A percentile compares a stretch with the other conserved stretches of the same genome.
These are phyloP conservation scores for Drosophila mojavensis DNA, from an alignment of 1,140 invertebrate genomes.

Conservation along the genomic window DNA sequence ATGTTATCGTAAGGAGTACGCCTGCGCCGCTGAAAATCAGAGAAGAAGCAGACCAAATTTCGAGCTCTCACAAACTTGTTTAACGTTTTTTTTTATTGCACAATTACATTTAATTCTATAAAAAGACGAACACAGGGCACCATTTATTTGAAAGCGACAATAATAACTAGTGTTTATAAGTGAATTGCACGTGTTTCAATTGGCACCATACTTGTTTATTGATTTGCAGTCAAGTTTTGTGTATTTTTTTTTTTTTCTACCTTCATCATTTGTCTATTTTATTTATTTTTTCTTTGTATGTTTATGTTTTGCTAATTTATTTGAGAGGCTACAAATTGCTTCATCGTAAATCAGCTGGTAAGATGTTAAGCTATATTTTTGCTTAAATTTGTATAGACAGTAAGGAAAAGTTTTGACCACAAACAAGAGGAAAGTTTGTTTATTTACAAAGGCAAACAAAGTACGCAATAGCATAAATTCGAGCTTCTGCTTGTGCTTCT, in stretches of 20 bases:
- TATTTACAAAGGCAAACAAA: slow-evolving; percentile 11
- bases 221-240: slow-evolving; percentile 35
- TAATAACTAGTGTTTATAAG: slow-evolving; percentile 41
- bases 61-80: slow-evolving; percentile 46
- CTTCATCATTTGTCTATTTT: background rate
- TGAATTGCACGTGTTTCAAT: slow-evolving; percentile 40
- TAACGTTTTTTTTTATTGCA: slow-evolving; percentile 53
- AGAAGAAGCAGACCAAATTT: slow-evolving; percentile 35
- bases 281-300: background rate
- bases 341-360: slow-evolving; percentile 3
- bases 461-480: background rate
- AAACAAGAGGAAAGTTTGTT: slow-evolving; percentile 4
- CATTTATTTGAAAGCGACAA: slow-evolving; percentile 33
- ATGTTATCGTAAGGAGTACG: slow-evolving; percentile 27
- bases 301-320: slow-evolving; percentile 29
- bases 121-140: slow-evolving; percentile 40
- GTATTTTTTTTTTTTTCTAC: background rate
- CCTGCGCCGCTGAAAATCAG: slow-evolving; percentile 20
- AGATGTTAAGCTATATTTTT: background rate
- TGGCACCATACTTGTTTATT: slow-evolving; percentile 38
- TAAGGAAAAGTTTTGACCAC: too few relatives aligned
- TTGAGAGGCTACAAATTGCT: slow-evolving; percentile 15
- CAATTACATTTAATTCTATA: slow-evolving; percentile 49
- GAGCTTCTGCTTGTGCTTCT: background rate
- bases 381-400: background rate